A percentile compares a stretch with the other conserved stretches of the same genome.
phyloP scores from a whole-genome alignment of 1,140 invertebrate genomes.

The Venturia canescens region DNA sequence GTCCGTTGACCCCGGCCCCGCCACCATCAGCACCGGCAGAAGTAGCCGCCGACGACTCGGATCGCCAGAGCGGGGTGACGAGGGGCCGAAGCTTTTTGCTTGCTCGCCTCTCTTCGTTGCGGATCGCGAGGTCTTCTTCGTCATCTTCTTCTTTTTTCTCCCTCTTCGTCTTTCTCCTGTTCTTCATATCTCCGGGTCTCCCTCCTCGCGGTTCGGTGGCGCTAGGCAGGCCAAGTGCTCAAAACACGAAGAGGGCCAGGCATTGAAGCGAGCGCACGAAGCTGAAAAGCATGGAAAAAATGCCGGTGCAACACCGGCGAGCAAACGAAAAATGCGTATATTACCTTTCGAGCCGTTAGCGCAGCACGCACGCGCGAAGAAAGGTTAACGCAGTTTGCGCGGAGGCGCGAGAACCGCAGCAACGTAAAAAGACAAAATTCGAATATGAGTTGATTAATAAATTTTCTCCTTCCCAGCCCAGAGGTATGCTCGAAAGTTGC shows the following conservation, averaged over 20 bases:
- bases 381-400: too few relatives aligned
- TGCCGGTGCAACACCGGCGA: neutral
- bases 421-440: too few relatives aligned
- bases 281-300: neutral
- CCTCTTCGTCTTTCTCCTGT: neutral
- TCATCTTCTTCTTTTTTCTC: constrained; percentile 29
- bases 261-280: neutral
- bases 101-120: constrained; percentile 45
- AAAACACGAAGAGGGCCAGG: constrained; percentile 12
- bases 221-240: constrained; percentile 38
- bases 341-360: too few relatives aligned
- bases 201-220: constrained; percentile 24
- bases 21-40: constrained; percentile 50
- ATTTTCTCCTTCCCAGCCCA: too few relatives aligned
- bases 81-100: constrained; percentile 57
- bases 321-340: too few relatives aligned
- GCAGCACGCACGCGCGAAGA: too few relatives aligned
- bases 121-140: constrained; percentile 35
- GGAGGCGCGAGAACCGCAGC: too few relatives aligned
- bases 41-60: constrained; percentile 44
- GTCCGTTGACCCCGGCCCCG: constrained; percentile 65
- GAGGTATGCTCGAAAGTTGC: neutral
- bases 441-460: too few relatives aligned
- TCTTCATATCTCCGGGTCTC: constrained; percentile 16
- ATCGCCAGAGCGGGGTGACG: constrained; percentile 49